These are phyloP conservation scores for Casuarius casuarius DNA, from an alignment of 2,113 vertebrate species.

Conservation along the genomic window DNA sequence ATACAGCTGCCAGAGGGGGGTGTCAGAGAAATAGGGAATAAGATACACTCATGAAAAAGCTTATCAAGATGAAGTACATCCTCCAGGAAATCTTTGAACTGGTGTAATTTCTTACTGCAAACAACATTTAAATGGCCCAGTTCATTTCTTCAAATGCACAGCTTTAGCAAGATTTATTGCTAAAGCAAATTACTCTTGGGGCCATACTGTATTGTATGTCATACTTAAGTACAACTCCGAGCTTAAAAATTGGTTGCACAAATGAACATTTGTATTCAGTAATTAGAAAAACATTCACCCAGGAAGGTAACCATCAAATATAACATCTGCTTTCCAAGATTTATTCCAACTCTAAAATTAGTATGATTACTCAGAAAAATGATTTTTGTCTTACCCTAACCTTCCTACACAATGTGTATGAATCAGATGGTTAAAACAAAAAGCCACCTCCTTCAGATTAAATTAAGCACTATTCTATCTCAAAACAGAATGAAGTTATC, in stretches of 20 bases:
- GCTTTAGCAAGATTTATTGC: background rate
- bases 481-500: background rate
- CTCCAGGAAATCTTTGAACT: background rate
- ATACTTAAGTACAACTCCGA: background rate
- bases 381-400: background rate
- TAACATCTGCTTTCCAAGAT: constrained; percentile 35
- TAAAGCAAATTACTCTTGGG: background rate
- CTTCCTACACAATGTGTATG: constrained; percentile 45
- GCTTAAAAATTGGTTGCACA: background rate
- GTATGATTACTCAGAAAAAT: constrained; percentile 54
- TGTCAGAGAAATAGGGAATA: background rate
- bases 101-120: background rate
- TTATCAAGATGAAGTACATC: background rate
- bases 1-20: background rate
- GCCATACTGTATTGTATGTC: background rate
- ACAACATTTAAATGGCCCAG: background rate
- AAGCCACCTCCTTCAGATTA: constrained; percentile 39
- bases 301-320: background rate
- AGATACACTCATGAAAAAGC: background rate
- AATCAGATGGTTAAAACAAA: constrained; percentile 41
- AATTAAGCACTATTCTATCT: background rate
- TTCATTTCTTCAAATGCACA: background rate
- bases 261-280: background rate
- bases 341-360: constrained; percentile 45
- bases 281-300: background rate